Evolutionary conservation across 2,113 vertebrate genomes (phyloP).

Genomic region (Oncorhynchus masou): DNA sequence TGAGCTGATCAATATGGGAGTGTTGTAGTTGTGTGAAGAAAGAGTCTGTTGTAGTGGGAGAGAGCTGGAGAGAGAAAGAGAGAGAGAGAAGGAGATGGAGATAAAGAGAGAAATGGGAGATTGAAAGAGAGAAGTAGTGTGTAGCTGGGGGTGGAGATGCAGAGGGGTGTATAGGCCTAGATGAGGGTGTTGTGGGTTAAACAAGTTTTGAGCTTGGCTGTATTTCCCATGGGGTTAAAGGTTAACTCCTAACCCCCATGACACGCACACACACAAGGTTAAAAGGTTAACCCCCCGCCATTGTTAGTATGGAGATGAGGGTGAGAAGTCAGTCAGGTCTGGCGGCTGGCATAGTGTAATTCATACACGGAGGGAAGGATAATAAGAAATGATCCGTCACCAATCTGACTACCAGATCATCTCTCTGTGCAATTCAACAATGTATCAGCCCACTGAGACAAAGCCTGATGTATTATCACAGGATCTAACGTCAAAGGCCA

Average conservation of each 20-base stretch:
- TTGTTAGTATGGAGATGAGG: slow-evolving; percentile 71
- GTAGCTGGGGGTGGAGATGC: slow-evolving; percentile 30
- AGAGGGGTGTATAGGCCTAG: slow-evolving; percentile 20
- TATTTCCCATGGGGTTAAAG: slow-evolving; percentile 56
- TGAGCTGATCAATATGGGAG: too few species aligned
- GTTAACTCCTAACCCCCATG: slow-evolving; percentile 37
- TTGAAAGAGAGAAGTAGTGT: slow-evolving; percentile 2
- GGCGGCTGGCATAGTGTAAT: neutral
- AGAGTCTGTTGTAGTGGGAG: neutral
- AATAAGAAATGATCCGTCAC: too few species aligned
- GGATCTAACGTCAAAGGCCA: neutral
- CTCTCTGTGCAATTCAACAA: too few species aligned
- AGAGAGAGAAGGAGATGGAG: neutral
- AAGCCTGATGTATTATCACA: neutral
- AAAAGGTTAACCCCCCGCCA: slow-evolving; percentile 63
- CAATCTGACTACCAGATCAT: too few species aligned
- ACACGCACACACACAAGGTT: slow-evolving; percentile 34
- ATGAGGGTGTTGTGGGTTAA: slow-evolving; percentile 48
- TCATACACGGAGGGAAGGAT: too few species aligned
- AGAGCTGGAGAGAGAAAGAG: neutral
- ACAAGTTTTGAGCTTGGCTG: slow-evolving; percentile 65
- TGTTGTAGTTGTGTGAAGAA: neutral
- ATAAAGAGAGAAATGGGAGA: neutral
- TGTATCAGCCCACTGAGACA: too few species aligned
- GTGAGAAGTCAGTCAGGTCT: slow-evolving; percentile 52